A percentile compares a stretch with the other conserved stretches of the same genome.
Evolutionary conservation across 2,797 vertebrate species (phyloP).

Genomic region (Microchirus variegatus): DNA sequence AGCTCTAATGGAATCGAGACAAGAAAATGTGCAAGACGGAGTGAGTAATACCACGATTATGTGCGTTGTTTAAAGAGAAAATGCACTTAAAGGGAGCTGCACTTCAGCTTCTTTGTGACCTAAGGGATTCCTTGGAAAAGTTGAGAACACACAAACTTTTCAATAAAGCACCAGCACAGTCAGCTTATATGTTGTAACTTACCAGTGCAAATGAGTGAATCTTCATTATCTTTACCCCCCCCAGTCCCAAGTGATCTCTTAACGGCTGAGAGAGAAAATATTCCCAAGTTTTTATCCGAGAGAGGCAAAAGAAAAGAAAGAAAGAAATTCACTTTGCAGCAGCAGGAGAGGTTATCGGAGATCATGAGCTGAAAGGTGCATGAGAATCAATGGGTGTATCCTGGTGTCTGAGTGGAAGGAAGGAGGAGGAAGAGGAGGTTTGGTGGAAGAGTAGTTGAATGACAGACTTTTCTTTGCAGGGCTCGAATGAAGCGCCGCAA

Average conservation of each 20-base stretch:
- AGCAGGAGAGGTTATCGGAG: slow-evolving; percentile 25
- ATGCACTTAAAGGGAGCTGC: slow-evolving; percentile 18
- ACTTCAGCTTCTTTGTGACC: slow-evolving; percentile 31
- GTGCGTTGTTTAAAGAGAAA: slow-evolving; percentile 24
- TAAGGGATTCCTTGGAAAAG: slow-evolving; percentile 45
- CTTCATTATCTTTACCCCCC: slow-evolving; percentile 41
- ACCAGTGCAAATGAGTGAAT: slow-evolving; percentile 57
- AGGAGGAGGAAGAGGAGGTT: too few species aligned
- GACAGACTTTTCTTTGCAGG: slow-evolving; percentile 44
- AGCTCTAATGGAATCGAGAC: slow-evolving; percentile 14
- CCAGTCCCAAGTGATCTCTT: slow-evolving; percentile 48
- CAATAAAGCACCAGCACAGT: slow-evolving; percentile 50
- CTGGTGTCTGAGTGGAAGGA: slow-evolving; percentile 32
- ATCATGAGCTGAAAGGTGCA: slow-evolving; percentile 19
- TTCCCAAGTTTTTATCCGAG: slow-evolving; percentile 48
- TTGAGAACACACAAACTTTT: slow-evolving; percentile 52
- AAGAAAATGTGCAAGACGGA: slow-evolving; percentile 4
- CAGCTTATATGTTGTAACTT: slow-evolving; percentile 55
- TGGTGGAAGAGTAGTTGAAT: slow-evolving; percentile 63
- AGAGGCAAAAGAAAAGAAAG: slow-evolving; percentile 21
- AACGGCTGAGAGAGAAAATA: slow-evolving; percentile 14
- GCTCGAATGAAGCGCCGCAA: slow-evolving; percentile 39
- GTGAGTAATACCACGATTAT: slow-evolving; percentile 16
- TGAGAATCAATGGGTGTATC: slow-evolving; percentile 25
- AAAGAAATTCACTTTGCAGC: slow-evolving; percentile 19